Evolutionary conservation across 2,113 vertebrate genomes (phyloP).

Genomic region (Nanorana parkeri): DNA sequence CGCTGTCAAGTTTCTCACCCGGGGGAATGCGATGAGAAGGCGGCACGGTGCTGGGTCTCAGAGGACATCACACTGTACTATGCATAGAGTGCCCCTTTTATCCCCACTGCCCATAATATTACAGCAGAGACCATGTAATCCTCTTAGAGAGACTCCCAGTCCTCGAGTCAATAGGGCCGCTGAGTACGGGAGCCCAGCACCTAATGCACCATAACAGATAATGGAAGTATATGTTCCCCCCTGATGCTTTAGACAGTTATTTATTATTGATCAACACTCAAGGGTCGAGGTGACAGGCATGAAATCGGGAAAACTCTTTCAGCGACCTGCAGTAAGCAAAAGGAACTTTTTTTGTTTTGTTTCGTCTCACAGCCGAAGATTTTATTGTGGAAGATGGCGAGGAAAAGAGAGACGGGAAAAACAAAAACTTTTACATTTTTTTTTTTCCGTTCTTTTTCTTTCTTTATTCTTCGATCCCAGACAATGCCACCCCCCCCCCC

Average conservation of each 20-base stretch:
- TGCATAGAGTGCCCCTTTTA: constrained; percentile 6
- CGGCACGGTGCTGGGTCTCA: background rate
- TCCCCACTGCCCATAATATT: constrained; percentile 23
- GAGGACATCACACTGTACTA: constrained; percentile 37
- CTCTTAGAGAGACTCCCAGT: constrained; percentile 43
- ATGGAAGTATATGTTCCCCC: constrained; percentile 74
- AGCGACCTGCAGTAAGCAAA: constrained; percentile 81
- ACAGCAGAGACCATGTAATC: constrained; percentile 51
- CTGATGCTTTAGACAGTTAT: constrained; percentile 69
- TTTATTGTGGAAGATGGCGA: constrained; percentile 76
- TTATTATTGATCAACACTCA: constrained; percentile 80
- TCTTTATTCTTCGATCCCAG: constrained; percentile 71
- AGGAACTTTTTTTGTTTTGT: constrained; percentile 68
- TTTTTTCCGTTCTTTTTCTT: constrained; percentile 69
- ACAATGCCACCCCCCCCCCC: constrained; percentile 57
- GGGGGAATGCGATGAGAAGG: constrained; percentile 6
- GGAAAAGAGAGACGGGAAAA: constrained; percentile 64
- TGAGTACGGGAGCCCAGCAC: constrained; percentile 52
- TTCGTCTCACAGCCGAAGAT: constrained; percentile 75
- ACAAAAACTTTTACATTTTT: constrained; percentile 59
- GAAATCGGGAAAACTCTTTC: constrained; percentile 84
- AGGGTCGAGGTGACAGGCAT: constrained; percentile 77
- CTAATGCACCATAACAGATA: constrained; percentile 68
- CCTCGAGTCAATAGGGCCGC: background rate
- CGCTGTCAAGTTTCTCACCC: constrained; percentile 17